Evolutionary conservation across 37 sponge, comb jelly and placozoan genomes (phyloP), one percentile per base, ranked within the genome.

Genomic region (Halisarca cf. caerulea): DNA sequence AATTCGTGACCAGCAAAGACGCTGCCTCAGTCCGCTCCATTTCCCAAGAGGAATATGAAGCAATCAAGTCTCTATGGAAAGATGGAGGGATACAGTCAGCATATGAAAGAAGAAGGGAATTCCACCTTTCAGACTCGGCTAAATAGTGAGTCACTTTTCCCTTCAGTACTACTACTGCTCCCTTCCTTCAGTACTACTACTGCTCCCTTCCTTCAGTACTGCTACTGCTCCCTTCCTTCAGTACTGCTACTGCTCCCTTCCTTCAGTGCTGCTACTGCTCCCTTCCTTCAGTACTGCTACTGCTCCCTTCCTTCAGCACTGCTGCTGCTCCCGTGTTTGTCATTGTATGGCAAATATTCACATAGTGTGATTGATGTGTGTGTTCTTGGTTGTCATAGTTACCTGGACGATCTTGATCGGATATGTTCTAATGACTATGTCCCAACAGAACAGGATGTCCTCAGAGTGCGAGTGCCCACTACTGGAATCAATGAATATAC

Each of bases 121-220:
- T 88, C 81, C 99, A 98, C 60, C 79, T 98, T 17, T 94, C 99
- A 11, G 99, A 98, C 66, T 98, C 99, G 0, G 89, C 97, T 23
- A 92, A 94, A 84, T 96, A 98, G 95, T 98, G 59, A 94, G 93
- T 61, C n/a, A n/a, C n/a, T n/a, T n/a, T n/a, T n/a, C n/a, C n/a
- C n/a, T n/a, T n/a, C n/a, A n/a, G n/a, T n/a, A n/a, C n/a, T n/a
- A n/a, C n/a, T n/a, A n/a, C n/a, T n/a, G n/a, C n/a, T n/a, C n/a
- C n/a, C n/a, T n/a, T n/a, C n/a, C n/a, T n/a, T n/a, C n/a, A n/a
- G n/a, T n/a, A n/a, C n/a, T n/a, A n/a, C n/a, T n/a, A n/a, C n/a
- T n/a, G n/a, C n/a, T n/a, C n/a, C n/a, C n/a, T n/a, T n/a, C n/a
- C n/a, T n/a, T n/a, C n/a, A n/a, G n/a, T n/a, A n/a, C n/a, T n/a